Conservation (phyloP, 2,113 vertebrate species). For the Spea multiplicata region DNA sequence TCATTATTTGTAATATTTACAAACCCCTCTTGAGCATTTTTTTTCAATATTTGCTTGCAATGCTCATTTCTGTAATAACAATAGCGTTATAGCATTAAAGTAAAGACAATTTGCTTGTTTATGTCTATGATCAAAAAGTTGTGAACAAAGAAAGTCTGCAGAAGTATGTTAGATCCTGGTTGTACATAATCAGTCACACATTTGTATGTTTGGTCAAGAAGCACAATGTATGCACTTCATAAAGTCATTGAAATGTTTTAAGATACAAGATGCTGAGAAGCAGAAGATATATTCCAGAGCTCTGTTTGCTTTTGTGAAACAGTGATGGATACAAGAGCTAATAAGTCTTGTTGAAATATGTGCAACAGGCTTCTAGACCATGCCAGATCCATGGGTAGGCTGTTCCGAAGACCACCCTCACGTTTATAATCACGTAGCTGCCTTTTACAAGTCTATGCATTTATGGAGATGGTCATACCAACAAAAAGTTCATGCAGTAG, state of each 20-base stretch:
- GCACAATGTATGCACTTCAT: background rate
- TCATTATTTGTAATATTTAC: no score
- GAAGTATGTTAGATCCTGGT: no score
- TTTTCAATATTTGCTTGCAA: no score
- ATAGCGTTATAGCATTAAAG: no score
- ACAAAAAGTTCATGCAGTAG: no score
- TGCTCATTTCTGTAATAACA: no score
- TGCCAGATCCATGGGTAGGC: constrained; percentile 6
- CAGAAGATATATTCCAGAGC: constrained; percentile 20
- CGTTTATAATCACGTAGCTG: background rate
- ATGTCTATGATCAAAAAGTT: no score
- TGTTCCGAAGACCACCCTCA: constrained; percentile 30
- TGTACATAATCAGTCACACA: background rate
- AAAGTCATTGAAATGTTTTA: constrained; percentile 13
- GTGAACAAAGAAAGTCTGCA: no score
- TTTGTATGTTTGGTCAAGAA: background rate
- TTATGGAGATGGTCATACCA: background rate
- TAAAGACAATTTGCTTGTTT: no score
- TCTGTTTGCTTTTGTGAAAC: background rate
- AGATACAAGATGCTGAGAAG: background rate
- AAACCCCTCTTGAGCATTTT: no score
- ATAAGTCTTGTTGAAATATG: constrained; percentile 34
- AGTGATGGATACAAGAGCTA: constrained; percentile 15
- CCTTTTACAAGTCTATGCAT: background rate
- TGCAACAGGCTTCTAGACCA: constrained; percentile 26